Evolutionary conservation across 1,140 invertebrate species (phyloP).

Genomic region (Brachionus rotundiformis): DNA sequence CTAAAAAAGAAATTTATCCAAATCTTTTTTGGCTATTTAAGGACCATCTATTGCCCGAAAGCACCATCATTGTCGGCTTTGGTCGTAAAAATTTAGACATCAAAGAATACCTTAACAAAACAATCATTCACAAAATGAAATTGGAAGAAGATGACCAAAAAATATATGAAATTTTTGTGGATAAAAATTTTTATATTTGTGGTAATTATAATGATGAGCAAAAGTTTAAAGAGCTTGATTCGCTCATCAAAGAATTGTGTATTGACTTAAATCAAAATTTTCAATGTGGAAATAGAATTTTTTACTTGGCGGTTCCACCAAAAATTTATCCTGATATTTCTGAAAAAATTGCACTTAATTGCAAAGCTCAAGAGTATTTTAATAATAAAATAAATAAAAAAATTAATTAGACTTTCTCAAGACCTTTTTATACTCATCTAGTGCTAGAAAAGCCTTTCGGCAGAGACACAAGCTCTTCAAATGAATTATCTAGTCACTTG

Average conservation of each 20-base stretch:
- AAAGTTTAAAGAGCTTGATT: conserved; percentile 79
- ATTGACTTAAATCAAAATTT: conserved; percentile 56
- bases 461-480: conserved; percentile 80
- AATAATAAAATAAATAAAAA: background rate
- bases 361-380: conserved; percentile 76
- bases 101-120: conserved; percentile 66
- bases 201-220: conserved; percentile 78
- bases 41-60: conserved; percentile 84
- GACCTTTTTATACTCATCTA: conserved; percentile 84
- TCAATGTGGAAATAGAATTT: conserved; percentile 77
- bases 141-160: conserved; percentile 64
- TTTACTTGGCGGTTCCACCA: conserved; percentile 94
- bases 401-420: conserved; percentile 61
- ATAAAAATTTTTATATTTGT: conserved; percentile 76
- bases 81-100: conserved; percentile 81
- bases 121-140: conserved; percentile 77
- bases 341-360: conserved; percentile 78
- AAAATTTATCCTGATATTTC: conserved; percentile 87
- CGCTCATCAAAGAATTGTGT: conserved; percentile 69
- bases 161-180: conserved; percentile 52
- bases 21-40: conserved; percentile 92
- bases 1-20: conserved; percentile 98
- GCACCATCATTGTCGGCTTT: conserved; percentile 89
- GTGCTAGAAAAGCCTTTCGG: conserved; percentile 99
- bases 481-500: conserved; percentile 82